Conservation (phyloP, 2,797 vertebrate species). For the Passerculus sandwichensis region DNA sequence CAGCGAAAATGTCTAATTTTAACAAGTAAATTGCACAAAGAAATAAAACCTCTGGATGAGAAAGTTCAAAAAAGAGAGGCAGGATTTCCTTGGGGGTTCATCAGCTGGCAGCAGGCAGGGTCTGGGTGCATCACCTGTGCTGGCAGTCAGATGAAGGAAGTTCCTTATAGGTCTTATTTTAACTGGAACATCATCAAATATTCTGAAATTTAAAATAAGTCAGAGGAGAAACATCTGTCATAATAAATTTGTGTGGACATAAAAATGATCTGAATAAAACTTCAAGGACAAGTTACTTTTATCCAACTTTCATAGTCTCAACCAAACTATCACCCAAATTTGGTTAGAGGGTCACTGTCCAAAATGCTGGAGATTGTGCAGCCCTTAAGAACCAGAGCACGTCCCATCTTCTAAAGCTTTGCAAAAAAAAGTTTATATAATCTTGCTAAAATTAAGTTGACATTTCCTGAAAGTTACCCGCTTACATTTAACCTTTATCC, state of each 20-base stretch:
- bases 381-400: not conserved
- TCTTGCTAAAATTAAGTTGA: not conserved
- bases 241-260: not conserved
- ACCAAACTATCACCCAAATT: not conserved
- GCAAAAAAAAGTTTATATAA: not conserved
- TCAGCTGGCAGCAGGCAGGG: not conserved
- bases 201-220: not conserved
- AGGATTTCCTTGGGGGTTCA: not conserved
- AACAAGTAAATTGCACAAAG: not conserved
- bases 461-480: not conserved
- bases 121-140: not conserved
- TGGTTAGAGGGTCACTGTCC: not conserved
- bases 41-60: not conserved
- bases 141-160: not conserved
- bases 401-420: not conserved
- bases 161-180: not conserved
- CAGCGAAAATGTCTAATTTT: not conserved
- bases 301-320: not conserved
- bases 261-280: not conserved
- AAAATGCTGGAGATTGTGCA: not conserved
- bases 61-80: not conserved
- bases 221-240: not conserved
- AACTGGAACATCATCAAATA: not conserved
- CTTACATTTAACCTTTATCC: not conserved
- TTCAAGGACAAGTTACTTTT: not conserved